Percentiles rank a stretch among this genome's conserved stretches.
Evolutionary conservation across 2,888 invertebrate species (phyloP).

Genomic region (Chydorus sphaericus): DNA sequence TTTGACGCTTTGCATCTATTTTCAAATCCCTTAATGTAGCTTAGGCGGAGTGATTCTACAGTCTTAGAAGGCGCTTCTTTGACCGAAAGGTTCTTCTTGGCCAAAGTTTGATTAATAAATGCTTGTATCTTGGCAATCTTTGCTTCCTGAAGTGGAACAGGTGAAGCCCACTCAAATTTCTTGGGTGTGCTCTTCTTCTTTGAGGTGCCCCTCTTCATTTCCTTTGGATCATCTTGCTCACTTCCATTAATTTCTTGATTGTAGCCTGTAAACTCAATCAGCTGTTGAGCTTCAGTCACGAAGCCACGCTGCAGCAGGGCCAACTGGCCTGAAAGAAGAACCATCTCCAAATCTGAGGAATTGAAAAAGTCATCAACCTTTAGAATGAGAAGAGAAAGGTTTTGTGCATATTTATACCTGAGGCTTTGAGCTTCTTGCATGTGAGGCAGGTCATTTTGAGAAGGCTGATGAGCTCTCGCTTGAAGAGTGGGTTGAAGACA

Average conservation of each 20-base stretch:
- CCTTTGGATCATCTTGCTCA: slow-evolving; percentile 3
- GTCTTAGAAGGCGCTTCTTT: too few species aligned
- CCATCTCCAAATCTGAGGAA: slow-evolving; percentile 24
- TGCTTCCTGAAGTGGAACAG: too few species aligned
- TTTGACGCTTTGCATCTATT: slow-evolving; percentile 16
- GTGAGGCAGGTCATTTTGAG: slow-evolving; percentile 52
- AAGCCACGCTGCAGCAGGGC: slow-evolving; percentile 56
- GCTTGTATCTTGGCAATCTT: too few species aligned
- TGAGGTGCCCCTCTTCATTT: too few species aligned
- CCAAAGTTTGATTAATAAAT: too few species aligned
- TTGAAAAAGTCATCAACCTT: not conserved
- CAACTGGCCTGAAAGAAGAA: slow-evolving; percentile 49
- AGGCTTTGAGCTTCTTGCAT: slow-evolving; percentile 37
- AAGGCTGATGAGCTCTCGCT: slow-evolving; percentile 50
- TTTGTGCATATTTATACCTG: not conserved
- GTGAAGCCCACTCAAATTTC: too few species aligned
- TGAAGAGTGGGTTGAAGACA: slow-evolving; percentile 80
- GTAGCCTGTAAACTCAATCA: slow-evolving; percentile 32
- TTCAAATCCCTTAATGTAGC: slow-evolving; percentile 18
- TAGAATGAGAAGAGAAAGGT: too few species aligned
- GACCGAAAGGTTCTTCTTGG: too few species aligned
- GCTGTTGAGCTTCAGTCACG: slow-evolving; percentile 51
- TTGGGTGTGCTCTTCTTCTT: too few species aligned
- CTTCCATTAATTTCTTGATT: slow-evolving; percentile 1
- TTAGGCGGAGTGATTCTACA: slow-evolving; percentile 18